phyloP scores from a whole-genome alignment of 2,888 invertebrate genomes.

The Thumatha senex region DNA sequence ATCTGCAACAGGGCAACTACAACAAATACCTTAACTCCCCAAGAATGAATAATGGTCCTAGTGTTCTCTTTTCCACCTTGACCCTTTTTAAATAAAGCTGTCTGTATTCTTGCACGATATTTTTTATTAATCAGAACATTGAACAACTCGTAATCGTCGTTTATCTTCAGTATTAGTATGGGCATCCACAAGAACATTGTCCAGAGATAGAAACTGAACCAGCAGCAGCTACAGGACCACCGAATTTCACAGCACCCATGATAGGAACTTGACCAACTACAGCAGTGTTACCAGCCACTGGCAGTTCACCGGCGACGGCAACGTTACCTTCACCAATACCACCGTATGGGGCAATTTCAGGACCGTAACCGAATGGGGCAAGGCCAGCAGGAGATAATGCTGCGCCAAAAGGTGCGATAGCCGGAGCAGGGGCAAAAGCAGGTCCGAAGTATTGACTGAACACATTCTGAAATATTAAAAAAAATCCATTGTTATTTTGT shows the following conservation, averaged over 20 bases:
- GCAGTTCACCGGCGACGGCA: slow-evolving; percentile 14
- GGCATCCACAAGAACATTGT: background rate
- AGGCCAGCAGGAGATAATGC: background rate
- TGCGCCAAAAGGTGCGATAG: background rate
- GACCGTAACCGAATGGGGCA: background rate
- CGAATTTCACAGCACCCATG: slow-evolving; percentile 1
- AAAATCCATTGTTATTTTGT: no score
- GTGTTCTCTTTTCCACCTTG: no score
- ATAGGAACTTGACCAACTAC: background rate
- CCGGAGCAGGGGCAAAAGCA: background rate
- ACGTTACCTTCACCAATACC: slow-evolving; percentile 16
- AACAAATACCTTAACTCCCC: no score
- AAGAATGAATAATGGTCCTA: no score
- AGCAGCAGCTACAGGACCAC: background rate
- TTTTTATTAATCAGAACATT: background rate
- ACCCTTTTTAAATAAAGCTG: no score
- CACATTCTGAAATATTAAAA: background rate
- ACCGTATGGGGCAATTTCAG: slow-evolving; percentile 6
- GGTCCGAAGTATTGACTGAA: background rate
- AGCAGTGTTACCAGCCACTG: slow-evolving; percentile 1
- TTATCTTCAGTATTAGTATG: no score
- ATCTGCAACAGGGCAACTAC: no score
- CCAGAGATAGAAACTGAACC: background rate
- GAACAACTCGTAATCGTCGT: no score
- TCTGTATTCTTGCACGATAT: no score